Conservation (phyloP, 1,140 invertebrate species). For the Zaprionus camerounensis region DNA sequence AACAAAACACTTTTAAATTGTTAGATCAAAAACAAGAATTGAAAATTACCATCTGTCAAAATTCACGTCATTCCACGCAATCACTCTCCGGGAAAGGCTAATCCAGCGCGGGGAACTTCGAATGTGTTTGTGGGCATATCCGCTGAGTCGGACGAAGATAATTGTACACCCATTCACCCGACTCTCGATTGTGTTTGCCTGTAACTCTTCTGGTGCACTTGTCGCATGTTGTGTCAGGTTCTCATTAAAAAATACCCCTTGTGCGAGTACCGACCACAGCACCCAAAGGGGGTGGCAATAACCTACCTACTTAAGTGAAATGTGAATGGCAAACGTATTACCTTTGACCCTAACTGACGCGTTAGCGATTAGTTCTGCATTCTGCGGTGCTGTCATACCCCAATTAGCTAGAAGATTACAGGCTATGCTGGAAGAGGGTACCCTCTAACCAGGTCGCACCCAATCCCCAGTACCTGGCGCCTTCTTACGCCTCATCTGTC, state of each 20-base stretch:
- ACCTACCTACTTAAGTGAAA: conserved; percentile 43
- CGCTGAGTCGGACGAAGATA: conserved; percentile 41
- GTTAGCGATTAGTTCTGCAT: conserved; percentile 43
- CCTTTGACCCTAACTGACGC: conserved; percentile 61
- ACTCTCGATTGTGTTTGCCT: conserved; percentile 52
- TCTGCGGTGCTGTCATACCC: conserved; percentile 66
- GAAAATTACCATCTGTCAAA: conserved; percentile 82
- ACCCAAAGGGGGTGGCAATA: conserved; percentile 43
- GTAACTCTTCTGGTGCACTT: conserved; percentile 68
- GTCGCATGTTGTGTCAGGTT: conserved; percentile 75
- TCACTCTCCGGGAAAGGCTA: conserved; percentile 60
- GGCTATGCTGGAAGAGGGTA: background rate
- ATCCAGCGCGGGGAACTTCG: conserved; percentile 35
- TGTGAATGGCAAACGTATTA: conserved; percentile 67
- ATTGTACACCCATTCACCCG: conserved; percentile 43
- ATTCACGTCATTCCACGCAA: conserved; percentile 75
- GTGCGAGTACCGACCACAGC: conserved; percentile 31
- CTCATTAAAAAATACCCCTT: conserved; percentile 76
- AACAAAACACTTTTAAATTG: conserved; percentile 82
- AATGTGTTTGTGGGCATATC: conserved; percentile 30
- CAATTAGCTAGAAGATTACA: conserved; percentile 65
- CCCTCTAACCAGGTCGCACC: no score
- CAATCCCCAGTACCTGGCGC: background rate
- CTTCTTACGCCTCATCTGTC: background rate
- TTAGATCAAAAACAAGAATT: conserved; percentile 77